Evolutionary conservation across 2,888 invertebrate genomes (phyloP), one percentile per base, ranked within the genome.

Genomic region (Lymantria dispar): DNA sequence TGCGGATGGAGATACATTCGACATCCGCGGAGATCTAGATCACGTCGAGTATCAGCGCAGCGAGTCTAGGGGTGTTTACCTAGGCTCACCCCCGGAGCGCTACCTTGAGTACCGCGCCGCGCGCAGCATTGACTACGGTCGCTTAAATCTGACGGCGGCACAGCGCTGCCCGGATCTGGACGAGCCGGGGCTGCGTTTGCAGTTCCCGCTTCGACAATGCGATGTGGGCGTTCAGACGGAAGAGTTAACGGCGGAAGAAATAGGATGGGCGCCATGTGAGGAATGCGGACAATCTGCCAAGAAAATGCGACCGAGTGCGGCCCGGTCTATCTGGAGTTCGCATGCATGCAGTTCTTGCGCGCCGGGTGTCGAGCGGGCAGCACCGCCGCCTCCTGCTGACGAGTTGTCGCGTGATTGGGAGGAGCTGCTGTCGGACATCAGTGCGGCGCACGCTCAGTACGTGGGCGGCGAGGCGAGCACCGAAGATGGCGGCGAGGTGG

Each of bases 1-100:
- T 78, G 93, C 92, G 31, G 95, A 96, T 82, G 96, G 96, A 45
- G 94, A 95, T 65, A 94, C 95, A 12, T 96, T 96, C 84, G 92
- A 94, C 61, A 94, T 95, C 64, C 83, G 89, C 65, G 92, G 90
- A 69, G 93, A 92, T 64, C 85, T 95, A 67, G 95, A 95, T 72
- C 72, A 87, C 31, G 93, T 95, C 30, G 92, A 93, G 54, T 95
- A 94, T 80, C 92, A 91, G 56, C 93, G 95, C 67, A 95, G 95
- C 68, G 92, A 92, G 43, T 93, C 94, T 68, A 95, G 95, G 50
- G 90, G 91, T 59, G 78, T 93, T 58, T 93, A 92, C 78, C 80
- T 94, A 50, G 93, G 93, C 61, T 85, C 89, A 52, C 72, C 86
- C 37, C 82, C 74, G 45, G 87, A 90, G 66, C 92, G 92, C 45